phyloP scores from a whole-genome alignment of 2,797 vertebrate genomes.

The Acomys russatus region DNA sequence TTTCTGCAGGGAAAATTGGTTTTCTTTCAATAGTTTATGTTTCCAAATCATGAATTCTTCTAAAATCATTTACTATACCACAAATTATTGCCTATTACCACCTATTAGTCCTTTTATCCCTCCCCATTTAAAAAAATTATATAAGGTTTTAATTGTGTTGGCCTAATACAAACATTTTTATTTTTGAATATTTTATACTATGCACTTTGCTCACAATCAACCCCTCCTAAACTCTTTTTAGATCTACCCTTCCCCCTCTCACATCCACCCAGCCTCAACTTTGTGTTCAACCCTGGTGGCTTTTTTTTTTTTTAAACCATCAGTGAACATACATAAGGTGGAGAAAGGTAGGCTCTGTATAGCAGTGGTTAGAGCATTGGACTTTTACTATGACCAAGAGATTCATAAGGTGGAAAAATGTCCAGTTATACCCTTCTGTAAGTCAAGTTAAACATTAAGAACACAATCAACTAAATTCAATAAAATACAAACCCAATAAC shows the following conservation, averaged over 20 bases:
- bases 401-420: neutral
- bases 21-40: neutral
- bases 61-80: neutral
- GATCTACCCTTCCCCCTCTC: neutral
- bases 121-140: neutral
- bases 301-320: neutral
- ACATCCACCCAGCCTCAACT: neutral
- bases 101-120: neutral
- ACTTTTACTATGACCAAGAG: neutral
- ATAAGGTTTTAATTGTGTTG: neutral
- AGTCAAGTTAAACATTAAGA: slow-evolving; percentile 1
- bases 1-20: neutral
- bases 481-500: neutral
- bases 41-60: neutral
- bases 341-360: neutral
- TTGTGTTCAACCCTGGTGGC: neutral
- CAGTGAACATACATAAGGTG: neutral
- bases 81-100: neutral
- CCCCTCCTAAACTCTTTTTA: neutral
- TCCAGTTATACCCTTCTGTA: neutral
- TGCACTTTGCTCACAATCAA: no score
- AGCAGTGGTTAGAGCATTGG: neutral
- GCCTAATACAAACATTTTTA: neutral
- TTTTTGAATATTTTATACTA: neutral
- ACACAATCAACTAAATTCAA: slow-evolving; percentile 8